These are phyloP conservation scores for Stegodyphus dumicola DNA, from an alignment of 1,140 invertebrate genomes.

Conservation along the genomic window DNA sequence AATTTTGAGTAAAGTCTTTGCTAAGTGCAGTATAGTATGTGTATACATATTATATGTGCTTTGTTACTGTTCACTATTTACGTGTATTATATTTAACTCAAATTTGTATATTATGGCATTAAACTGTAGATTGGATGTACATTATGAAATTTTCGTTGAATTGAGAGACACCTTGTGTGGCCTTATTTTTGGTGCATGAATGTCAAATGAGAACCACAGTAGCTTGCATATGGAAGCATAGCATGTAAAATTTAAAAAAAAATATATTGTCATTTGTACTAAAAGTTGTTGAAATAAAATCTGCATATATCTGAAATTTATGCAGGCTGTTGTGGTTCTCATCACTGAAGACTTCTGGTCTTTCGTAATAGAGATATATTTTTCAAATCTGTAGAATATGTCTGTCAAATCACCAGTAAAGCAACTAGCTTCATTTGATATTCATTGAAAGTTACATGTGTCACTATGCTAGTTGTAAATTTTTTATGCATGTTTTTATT, in stretches of 20 bases:
- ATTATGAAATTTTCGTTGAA: slow-evolving; percentile 40
- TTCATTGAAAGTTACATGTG: no score
- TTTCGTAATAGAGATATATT: slow-evolving; percentile 48
- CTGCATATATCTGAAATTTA: no score
- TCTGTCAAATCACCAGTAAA: no score
- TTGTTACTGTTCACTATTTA: slow-evolving; percentile 17
- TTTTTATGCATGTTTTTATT: no score
- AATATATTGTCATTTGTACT: no score
- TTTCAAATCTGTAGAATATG: slow-evolving; percentile 39
- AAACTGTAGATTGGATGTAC: slow-evolving; percentile 41
- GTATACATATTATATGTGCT: slow-evolving; percentile 4
- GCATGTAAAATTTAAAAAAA: no score
- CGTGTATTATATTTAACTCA: background rate
- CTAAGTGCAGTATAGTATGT: slow-evolving; percentile 14
- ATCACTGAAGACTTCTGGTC: slow-evolving; percentile 24
- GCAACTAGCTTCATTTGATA: no score
- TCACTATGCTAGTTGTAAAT: no score
- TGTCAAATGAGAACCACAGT: background rate
- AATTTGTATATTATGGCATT: background rate
- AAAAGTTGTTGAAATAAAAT: no score
- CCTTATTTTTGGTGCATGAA: slow-evolving; percentile 58
- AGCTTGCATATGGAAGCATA: no score
- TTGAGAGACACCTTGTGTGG: slow-evolving; percentile 54
- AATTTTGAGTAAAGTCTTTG: background rate
- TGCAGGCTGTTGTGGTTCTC: background rate